Evolutionary conservation across 2,888 invertebrate genomes (phyloP).

Genomic region (Patella depressa): DNA sequence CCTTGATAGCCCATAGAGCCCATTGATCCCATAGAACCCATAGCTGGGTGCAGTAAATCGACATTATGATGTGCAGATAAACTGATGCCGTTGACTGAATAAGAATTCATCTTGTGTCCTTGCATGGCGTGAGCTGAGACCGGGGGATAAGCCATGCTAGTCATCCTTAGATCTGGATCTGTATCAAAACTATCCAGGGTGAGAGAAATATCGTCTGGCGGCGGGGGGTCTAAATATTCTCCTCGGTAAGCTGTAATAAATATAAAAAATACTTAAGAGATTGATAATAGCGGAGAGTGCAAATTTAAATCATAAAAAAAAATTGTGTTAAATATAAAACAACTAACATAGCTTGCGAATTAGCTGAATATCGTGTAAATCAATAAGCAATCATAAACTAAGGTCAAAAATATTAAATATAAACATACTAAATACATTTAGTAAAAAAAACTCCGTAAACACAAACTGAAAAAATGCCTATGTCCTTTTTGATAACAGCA

Average conservation of each 20-base stretch:
- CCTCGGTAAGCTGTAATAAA: not conserved
- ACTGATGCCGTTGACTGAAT: constrained; percentile 67
- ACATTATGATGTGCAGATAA: constrained; percentile 73
- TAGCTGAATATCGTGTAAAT: no score
- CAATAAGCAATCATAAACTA: no score
- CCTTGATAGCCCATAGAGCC: constrained; percentile 78
- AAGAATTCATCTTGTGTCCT: constrained; percentile 55
- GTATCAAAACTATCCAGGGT: constrained; percentile 17
- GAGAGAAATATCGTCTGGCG: not conserved
- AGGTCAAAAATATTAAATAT: no score
- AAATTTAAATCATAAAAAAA: no score
- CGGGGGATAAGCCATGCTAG: constrained; percentile 56
- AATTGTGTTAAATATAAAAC: no score
- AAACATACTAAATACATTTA: no score
- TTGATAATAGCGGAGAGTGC: no score
- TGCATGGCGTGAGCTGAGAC: constrained; percentile 46
- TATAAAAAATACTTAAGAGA: no score
- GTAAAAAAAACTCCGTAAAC: no score
- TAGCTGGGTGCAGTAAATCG: constrained; percentile 78
- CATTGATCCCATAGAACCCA: constrained; percentile 60
- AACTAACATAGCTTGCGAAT: no score
- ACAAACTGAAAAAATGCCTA: no score
- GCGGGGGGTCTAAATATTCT: not conserved
- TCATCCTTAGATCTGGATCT: constrained; percentile 36
- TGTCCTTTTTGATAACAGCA: no score